Base-by-base conservation (phyloP, 2,797 vertebrate species). In the Acridotheres tristis region DNA sequence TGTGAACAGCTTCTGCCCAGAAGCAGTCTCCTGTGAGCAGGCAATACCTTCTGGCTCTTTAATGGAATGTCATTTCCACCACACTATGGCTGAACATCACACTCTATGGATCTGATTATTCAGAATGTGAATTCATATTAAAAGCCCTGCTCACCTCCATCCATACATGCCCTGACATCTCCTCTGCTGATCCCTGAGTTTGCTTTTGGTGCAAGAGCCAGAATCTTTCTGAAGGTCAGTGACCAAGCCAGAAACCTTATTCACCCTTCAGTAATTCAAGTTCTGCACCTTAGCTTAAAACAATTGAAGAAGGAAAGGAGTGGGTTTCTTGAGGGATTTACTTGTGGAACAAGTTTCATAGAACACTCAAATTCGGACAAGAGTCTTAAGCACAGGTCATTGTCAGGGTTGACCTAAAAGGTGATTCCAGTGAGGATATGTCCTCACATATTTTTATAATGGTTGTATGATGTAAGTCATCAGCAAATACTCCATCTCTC, bases 381-480 rank as follows among this genome's bases (percentile, higher is more conserved):
- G 36, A 74, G 17, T 38, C 12, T 63, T 72, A 80, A 67, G 47
- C 29, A 53, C 14, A 32, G 5, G 5, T n/a, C 25, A 47, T 11
- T 67, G 5, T 68, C 53, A 43, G 6, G 22, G n/a, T 15, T 81
- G 62, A 83, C 32, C 65, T 85, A 71, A 91, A 80, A 85, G 27
- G 19, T 65, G 20, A 91, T 54, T 72, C 14, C 21, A 55, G 48
- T 58, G 22, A 61, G 54, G 22, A 22, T 76, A 18, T 4, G 20
- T 73, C 30, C 47, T 81, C 48, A 32, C 15, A 10, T 48, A 63
- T 58, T 79, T 94, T 90, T 92, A 66, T 86, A 72, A 86, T 20
- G 51, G 53, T 95, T 92, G 88, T 81, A 69, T 89, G 78, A 71
- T 72, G n/a, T 23, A 58, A 91, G 51, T 90, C 76, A 94, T 62